phyloP scores from a whole-genome alignment of 2,113 vertebrate genomes.

The Theristicus caerulescens region DNA sequence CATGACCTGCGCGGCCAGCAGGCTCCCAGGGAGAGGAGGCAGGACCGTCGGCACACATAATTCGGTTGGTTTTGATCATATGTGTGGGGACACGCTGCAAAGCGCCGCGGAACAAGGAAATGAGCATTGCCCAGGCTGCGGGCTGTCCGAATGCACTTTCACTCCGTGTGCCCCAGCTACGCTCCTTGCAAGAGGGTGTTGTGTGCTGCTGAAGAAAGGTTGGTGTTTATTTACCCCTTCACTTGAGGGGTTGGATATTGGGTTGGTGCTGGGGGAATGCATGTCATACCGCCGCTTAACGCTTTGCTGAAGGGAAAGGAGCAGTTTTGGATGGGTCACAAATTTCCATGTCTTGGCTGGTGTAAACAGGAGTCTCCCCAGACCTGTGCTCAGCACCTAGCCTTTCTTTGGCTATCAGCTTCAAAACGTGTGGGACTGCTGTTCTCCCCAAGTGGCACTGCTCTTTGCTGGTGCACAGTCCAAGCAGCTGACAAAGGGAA shows the following conservation, averaged over 20 bases:
- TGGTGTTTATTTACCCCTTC: background rate
- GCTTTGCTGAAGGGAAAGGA: background rate
- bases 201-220: background rate
- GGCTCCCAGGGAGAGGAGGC: background rate
- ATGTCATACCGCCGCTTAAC: accelerated
- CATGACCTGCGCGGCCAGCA: background rate
- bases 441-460: background rate
- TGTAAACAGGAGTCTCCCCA: accelerated
- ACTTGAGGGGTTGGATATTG: background rate
- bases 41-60: background rate
- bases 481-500: background rate
- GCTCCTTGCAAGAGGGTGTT: background rate
- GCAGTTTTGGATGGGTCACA: background rate
- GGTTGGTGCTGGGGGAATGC: background rate
- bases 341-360: background rate
- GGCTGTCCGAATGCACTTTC: accelerated
- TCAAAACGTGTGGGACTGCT: background rate
- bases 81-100: background rate
- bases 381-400: background rate
- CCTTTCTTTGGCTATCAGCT: background rate
- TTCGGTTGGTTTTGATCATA: background rate
- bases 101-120: background rate
- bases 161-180: background rate
- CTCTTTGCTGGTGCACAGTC: background rate
- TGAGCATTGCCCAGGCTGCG: background rate